A percentile compares a stretch with the other conserved stretches of the same genome.
Conservation (phyloP, 2,113 vertebrate genomes). For the Chinchilla lanigera region DNA sequence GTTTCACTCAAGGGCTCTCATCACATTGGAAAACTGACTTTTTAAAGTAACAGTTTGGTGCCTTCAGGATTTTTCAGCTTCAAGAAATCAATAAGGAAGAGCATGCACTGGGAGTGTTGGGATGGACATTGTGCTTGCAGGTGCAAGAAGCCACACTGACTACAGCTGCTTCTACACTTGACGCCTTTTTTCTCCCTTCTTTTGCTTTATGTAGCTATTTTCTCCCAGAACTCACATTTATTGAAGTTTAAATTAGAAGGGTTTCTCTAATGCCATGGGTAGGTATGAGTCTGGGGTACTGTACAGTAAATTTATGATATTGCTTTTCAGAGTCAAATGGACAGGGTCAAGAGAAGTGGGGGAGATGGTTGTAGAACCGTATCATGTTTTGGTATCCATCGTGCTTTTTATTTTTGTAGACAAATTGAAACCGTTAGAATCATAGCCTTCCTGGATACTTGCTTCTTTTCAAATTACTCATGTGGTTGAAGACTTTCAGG, state of each 20-base stretch:
- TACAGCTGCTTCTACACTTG: neutral
- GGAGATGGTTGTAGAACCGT: neutral
- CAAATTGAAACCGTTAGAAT: neutral
- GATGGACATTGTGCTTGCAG: neutral
- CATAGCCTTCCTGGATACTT: neutral
- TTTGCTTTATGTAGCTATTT: neutral
- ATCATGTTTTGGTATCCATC: neutral
- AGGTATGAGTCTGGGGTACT: neutral
- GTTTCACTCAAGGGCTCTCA: constrained; percentile 37
- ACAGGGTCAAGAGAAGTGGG: fast-evolving
- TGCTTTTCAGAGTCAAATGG: neutral
- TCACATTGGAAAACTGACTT: constrained; percentile 54
- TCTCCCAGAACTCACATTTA: neutral
- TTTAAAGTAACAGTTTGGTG: constrained; percentile 25
- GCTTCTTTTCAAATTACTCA: neutral
- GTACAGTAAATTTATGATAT: neutral
- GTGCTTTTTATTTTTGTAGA: neutral
- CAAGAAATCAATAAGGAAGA: constrained; percentile 71
- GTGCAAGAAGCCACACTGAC: neutral
- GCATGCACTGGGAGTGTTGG: constrained; percentile 53
- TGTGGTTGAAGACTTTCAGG: neutral
- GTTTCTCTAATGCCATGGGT: neutral
- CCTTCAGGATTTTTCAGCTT: constrained; percentile 63
- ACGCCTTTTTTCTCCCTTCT: neutral
- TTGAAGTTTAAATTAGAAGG: neutral